These are phyloP conservation scores for Yponomeuta malinellus DNA, from an alignment of 2,888 invertebrate species.

Conservation along the genomic window DNA sequence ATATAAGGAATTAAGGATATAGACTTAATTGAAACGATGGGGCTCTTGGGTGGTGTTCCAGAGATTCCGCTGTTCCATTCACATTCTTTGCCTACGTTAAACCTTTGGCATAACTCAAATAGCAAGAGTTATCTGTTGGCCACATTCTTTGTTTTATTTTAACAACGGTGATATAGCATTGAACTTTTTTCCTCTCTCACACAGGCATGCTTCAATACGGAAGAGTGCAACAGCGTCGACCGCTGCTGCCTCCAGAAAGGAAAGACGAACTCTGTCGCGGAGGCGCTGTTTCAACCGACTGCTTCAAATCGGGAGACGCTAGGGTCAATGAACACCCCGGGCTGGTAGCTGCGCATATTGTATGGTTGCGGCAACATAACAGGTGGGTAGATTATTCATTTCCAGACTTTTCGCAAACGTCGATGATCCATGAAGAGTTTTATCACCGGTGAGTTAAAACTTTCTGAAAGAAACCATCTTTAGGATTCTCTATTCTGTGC, in stretches of 20 bases:
- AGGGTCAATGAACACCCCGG: constrained; percentile 89
- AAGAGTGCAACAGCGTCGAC: constrained; percentile 76
- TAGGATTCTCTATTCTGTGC: too few species aligned
- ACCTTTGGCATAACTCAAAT: too few species aligned
- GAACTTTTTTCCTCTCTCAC: too few species aligned
- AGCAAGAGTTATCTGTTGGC: neutral
- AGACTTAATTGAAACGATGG: neutral
- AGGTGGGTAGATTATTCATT: constrained; percentile 35
- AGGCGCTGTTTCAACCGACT: constrained; percentile 83
- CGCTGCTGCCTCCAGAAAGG: constrained; percentile 72
- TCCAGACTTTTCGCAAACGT: neutral
- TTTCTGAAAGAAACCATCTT: too few species aligned
- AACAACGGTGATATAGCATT: too few species aligned
- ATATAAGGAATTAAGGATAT: too few species aligned
- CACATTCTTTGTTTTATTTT: neutral
- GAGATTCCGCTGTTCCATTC: neutral
- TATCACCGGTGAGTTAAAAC: too few species aligned
- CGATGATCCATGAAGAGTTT: too few species aligned
- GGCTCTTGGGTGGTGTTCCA: neutral
- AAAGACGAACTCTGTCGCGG: constrained; percentile 82
- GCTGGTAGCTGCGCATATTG: constrained; percentile 83
- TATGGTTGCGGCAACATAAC: constrained; percentile 85
- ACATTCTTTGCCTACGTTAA: neutral
- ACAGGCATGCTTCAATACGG: constrained; percentile 78
- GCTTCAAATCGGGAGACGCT: constrained; percentile 87